A percentile compares a stretch with the other conserved stretches of the same genome.
Conservation (phyloP, 1,140 invertebrate genomes). For the Galleria mellonella region DNA sequence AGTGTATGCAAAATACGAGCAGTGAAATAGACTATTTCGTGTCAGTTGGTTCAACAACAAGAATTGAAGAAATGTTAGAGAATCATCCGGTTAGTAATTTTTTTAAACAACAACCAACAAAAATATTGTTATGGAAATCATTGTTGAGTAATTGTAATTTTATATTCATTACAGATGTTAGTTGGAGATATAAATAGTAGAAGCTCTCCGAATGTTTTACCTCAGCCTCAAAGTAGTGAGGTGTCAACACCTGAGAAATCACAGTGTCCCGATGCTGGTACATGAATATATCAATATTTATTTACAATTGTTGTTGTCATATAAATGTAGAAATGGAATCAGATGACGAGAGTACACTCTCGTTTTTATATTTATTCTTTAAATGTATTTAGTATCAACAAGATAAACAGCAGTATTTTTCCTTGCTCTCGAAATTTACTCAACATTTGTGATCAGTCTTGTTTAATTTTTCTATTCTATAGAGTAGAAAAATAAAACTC, state of each 20-base stretch:
- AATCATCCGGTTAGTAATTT: constrained; percentile 55
- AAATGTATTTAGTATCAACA: too few relatives aligned
- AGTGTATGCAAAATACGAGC: constrained; percentile 80
- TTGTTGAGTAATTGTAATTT: neutral
- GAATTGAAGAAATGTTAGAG: constrained; percentile 70
- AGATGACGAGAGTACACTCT: too few relatives aligned
- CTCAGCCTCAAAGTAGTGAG: constrained; percentile 54
- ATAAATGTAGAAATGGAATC: too few relatives aligned
- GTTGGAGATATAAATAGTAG: constrained; percentile 53
- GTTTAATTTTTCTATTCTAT: too few relatives aligned
- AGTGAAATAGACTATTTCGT: constrained; percentile 86
- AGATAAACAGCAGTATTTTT: too few relatives aligned
- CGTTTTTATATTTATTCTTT: too few relatives aligned
- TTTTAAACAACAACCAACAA: too few relatives aligned
- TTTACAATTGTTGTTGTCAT: too few relatives aligned
- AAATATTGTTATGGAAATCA: neutral
- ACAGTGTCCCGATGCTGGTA: constrained; percentile 50
- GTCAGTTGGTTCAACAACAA: constrained; percentile 75
- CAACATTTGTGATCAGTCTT: too few relatives aligned
- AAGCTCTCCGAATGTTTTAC: constrained; percentile 45
- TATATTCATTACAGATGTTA: constrained; percentile 38
- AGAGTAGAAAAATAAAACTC: too few relatives aligned
- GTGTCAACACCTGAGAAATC: constrained; percentile 58
- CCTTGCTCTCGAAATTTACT: too few relatives aligned
- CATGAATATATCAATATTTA: constrained; percentile 1